Base-by-base conservation (phyloP, 2,888 invertebrate species). In the Hololepta plana region DNA sequence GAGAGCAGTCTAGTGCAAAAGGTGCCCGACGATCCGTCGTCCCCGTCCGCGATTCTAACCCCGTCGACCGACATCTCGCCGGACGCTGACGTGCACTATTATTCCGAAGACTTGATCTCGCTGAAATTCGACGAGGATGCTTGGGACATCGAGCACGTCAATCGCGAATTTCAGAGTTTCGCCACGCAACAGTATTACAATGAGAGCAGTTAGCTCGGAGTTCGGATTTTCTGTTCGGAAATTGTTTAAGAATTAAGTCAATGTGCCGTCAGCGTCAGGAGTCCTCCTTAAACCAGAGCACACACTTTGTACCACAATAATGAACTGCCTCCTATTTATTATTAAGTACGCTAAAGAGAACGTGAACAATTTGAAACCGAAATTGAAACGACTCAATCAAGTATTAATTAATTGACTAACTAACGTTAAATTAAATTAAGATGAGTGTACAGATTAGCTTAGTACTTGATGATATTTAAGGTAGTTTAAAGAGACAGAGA, bases 31-130 rank as follows among this genome's bases (percentile, higher is more conserved):
- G 43, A 43, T 14, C 45, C 44, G 27, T 54, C 53, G 13, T 53
- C 67, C 25, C 67, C 68, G 2, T 67, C 67, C 38, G 66, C 68
- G 27, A 58, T 62, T 38, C 52, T 69, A 2, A 69, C 68, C 8
- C 62, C 68, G 9, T 64, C 64, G 17, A 63, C 60, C 25, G 49
- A 46, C 30, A 36, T 43, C 15, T 46, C 46, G 25, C 41, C 42
- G 25, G 47, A 48, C 30, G 41, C 42, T 32, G 51, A 50, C 35
- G 46, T 34, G 30, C 40, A 40, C 9, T 22, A n/a, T n/a, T 38
- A 39, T 32, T 43, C 44, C 12, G 49, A 50, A 29, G 47, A 48
- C 20, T 42, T 46, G 24, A 48, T 50, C 33, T 49, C 47, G 35
- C 43, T 51, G 27, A 42, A 46, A 29, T 46, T 51, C 31, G 47